Base-by-base conservation (phyloP, 2,888 invertebrate species). In the Cerceris rybyensis region DNA sequence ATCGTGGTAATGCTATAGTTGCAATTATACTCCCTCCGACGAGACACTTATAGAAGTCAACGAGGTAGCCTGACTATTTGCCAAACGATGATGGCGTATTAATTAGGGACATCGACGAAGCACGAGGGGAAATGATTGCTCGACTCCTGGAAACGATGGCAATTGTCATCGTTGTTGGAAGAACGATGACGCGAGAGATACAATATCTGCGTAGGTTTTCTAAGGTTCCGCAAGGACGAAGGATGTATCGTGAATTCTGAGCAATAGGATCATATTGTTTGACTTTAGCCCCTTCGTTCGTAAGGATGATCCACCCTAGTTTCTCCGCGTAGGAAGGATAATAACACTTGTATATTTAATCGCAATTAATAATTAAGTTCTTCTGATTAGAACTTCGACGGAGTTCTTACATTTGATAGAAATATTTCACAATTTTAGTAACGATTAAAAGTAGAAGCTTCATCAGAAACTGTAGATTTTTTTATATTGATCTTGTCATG, bases 51-150 rank as follows among this genome's bases (percentile, higher is more conserved):
- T 55, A 55, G 28, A 55, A 55, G 55, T 28, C 11, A 55, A 7
- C 7, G 7, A 11, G 28, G 28, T 17, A 13, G 11, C 7, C 55
- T 55, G 55, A 11, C 55, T 17, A 17, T 9, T 13, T 17, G 55
- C 55, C 55, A 55, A 13, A 58, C 58, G 58, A 11, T 41, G 13
- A 4, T 7, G 39, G 4, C 13, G n/a, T 58, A 58, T 14, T 2
- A 9, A 17, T 58, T 17, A 57, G 66, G 43, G 59, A 66, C 59
- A 39, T 66, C 54, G 16, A 28, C 54, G 16, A 54, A 54, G n/a
- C 46, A 42, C 8, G 0, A 9, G n/a, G 58, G 13, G 7, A 42
- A 42, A 17, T 41, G 5, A 16, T 55, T 6, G 13, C 9, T 58
- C 41, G 9, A 6, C 14, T 60, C 16, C 7, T 17, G 55, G 8